Base-by-base conservation (phyloP, 2,888 invertebrate genomes). In the Aplocera efformata region DNA sequence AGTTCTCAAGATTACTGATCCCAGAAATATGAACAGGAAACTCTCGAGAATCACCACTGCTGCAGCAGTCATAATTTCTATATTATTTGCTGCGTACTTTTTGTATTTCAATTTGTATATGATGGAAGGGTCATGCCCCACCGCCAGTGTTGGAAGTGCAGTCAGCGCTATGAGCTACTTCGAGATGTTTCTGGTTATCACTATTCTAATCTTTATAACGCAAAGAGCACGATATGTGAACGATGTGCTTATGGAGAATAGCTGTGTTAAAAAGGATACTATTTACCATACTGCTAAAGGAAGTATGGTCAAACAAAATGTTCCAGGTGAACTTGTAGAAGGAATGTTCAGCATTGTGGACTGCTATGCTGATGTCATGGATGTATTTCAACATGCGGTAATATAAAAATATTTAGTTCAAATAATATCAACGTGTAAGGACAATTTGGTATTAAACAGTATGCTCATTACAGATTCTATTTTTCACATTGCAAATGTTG, bases 371-470 rank as follows among this genome's bases (percentile, higher is more conserved):
- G 71, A 74, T 41, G 61, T 72, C 27, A 60, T 62, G 34, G 56
- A 64, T 24, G 45, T 70, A 23, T 74, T 62, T 43, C 68, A 72
- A 48, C 65, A 68, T 21, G 54, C 71, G 42, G 79, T 78, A 61
- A 70, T 25, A n/a, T n/a, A 28, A 10, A 8, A 40, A 31, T 2
- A n/a, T 20, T 1, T 1, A 1, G 1, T 13, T 31, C 3, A 21
- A 13, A 7, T 21, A 21, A 31, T 8, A 22, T 17, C n/a, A 22
- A 7, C 17, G 1, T 4, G 6, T 10, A 1, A 7, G 27, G 7
- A 27, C 11, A n/a, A n/a, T n/a, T n/a, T n/a, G n/a, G n/a, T n/a
- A n/a, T n/a, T n/a, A n/a, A n/a, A n/a, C n/a, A n/a, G n/a, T n/a
- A 48, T 42, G 10, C 48, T 17, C 13, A 3, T 50, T 35, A 40